Evolutionary conservation across 2,797 vertebrate species (phyloP).

Genomic region (Sternotherus odoratus): DNA sequence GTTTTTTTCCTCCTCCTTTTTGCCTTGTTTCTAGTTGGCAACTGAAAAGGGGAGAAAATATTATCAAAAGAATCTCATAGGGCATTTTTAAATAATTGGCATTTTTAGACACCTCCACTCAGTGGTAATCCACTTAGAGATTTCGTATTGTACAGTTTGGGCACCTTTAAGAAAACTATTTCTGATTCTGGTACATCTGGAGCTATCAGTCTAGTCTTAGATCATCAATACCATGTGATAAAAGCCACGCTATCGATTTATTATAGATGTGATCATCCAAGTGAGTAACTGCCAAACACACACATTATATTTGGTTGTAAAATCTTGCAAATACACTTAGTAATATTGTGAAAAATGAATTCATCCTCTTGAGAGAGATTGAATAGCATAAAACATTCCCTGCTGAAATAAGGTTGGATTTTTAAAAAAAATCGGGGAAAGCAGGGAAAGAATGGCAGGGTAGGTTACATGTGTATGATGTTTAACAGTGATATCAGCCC

Average conservation of each 20-base stretch:
- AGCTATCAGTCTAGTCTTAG: background rate
- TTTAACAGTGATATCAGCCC: background rate
- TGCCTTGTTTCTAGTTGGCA: background rate
- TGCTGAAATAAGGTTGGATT: background rate
- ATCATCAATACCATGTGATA: background rate
- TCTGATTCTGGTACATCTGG: background rate
- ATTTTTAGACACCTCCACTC: background rate
- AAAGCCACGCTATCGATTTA: background rate
- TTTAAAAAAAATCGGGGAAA: background rate
- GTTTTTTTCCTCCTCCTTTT: background rate
- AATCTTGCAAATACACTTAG: background rate
- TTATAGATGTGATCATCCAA: background rate
- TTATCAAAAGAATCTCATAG: too few species aligned
- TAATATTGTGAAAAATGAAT: background rate
- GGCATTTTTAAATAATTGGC: background rate
- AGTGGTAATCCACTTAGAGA: background rate
- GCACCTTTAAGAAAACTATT: background rate
- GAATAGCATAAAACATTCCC: background rate
- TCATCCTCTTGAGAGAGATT: background rate
- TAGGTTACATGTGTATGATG: background rate
- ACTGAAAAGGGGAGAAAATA: background rate
- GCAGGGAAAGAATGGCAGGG: background rate
- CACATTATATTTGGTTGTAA: background rate
- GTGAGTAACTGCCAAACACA: background rate
- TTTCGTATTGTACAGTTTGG: background rate